phyloP scores from a whole-genome alignment of 2,113 vertebrate genomes.

The Podarcis raffonei region DNA sequence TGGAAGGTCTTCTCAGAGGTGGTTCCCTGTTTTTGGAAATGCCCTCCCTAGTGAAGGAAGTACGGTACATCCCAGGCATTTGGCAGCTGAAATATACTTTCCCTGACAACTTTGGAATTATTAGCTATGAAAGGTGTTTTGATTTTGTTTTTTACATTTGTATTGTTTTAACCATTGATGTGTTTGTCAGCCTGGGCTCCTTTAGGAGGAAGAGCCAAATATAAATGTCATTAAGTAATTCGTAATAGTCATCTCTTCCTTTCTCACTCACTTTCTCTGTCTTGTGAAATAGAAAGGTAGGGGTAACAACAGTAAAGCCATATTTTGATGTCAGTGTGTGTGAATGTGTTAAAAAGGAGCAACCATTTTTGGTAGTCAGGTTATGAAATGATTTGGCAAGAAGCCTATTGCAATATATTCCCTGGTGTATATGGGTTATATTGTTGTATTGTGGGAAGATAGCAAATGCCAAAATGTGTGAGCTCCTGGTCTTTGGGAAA shows the following conservation, averaged over 20 bases:
- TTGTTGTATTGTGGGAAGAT: background rate
- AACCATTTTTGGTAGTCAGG: background rate
- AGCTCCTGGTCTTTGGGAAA: background rate
- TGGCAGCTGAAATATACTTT: no score
- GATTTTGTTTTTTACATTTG: no score
- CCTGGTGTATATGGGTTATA: background rate
- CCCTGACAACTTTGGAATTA: no score
- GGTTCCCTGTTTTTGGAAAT: no score
- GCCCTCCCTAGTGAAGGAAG: no score
- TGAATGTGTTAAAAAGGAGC: background rate
- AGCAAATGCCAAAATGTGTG: background rate
- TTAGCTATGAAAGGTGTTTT: no score
- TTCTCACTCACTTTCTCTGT: background rate
- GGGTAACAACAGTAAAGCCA: background rate
- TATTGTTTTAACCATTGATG: no score
- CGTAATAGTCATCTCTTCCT: background rate
- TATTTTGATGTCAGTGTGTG: background rate
- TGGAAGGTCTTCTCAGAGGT: no score
- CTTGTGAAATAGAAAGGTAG: background rate
- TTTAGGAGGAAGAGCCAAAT: no score
- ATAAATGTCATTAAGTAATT: no score
- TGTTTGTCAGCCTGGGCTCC: no score
- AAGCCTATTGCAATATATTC: background rate
- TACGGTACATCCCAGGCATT: no score
- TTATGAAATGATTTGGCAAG: background rate